Base-by-base conservation (phyloP, 2,888 invertebrate genomes). In the Liposcelis brunnea region DNA sequence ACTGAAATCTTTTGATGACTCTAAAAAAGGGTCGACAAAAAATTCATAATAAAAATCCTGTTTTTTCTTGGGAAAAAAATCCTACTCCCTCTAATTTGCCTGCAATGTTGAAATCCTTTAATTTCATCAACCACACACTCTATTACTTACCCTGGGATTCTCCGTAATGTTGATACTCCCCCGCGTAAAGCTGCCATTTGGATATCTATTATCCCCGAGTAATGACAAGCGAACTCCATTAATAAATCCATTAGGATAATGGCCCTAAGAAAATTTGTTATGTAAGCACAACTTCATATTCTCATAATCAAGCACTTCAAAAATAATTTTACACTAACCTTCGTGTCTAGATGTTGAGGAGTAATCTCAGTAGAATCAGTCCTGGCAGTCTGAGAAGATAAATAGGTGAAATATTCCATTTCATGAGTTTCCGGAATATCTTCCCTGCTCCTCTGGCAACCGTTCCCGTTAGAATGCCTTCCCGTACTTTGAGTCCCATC, bases 61-160 rank as follows among this genome's bases (percentile, higher is more conserved):
- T n/a, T n/a, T n/a, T n/a, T n/a, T n/a, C n/a, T n/a, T n/a, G n/a
- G n/a, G n/a, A n/a, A n/a, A n/a, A n/a, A n/a, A n/a, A n/a, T n/a
- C n/a, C n/a, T n/a, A n/a, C n/a, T n/a, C n/a, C n/a, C n/a, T n/a
- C n/a, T n/a, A n/a, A n/a, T n/a, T n/a, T n/a, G n/a, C n/a, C n/a
- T n/a, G n/a, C n/a, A n/a, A n/a, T n/a, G n/a, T n/a, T n/a, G n/a
- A n/a, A n/a, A n/a, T n/a, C n/a, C n/a, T n/a, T n/a, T n/a, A n/a
- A n/a, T n/a, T n/a, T n/a, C n/a, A n/a, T n/a, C n/a, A n/a, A n/a
- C n/a, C n/a, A n/a, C n/a, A n/a, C n/a, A n/a, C n/a, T n/a, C n/a
- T n/a, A 10, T 37, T 42, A 58, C 63, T 64, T 60, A 77, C 78
- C 63, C 74, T 70, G 44, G 77, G 77, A 62, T 79, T 78, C 62